Evolutionary conservation across 2,888 invertebrate genomes (phyloP).

Genomic region (Dioctria rufipes): DNA sequence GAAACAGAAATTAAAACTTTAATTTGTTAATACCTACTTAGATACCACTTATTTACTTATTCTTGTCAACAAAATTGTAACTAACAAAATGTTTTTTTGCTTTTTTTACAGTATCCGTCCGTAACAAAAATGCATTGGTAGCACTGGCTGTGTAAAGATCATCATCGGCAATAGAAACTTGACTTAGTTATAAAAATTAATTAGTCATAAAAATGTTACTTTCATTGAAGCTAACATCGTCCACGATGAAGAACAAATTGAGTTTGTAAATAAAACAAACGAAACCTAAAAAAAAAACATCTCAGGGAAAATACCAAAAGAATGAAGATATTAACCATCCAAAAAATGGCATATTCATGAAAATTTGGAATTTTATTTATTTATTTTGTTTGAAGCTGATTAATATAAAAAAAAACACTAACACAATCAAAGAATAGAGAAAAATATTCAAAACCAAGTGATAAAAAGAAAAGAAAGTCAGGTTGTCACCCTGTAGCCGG

Average conservation of each 20-base stretch:
- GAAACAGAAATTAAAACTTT: too few species aligned
- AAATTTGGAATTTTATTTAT: conserved; percentile 54
- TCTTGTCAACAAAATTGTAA: background rate
- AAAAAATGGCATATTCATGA: conserved; percentile 54
- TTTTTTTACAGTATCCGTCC: conserved; percentile 45
- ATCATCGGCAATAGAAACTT: conserved; percentile 26
- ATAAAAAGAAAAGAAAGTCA: background rate
- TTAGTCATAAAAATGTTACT: conserved; percentile 1
- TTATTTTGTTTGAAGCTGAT: conserved; percentile 47
- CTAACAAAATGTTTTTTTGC: background rate
- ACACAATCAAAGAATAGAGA: conserved; percentile 7
- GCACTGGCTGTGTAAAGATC: conserved; percentile 46
- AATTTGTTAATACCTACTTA: background rate
- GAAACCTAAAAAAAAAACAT: conserved; percentile 9
- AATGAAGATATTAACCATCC: conserved; percentile 42
- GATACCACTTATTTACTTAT: too few species aligned
- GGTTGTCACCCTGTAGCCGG: background rate
- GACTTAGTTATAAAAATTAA: conserved; percentile 8
- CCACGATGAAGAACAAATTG: background rate
- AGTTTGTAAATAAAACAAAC: conserved; percentile 4
- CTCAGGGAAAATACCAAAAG: conserved; percentile 16
- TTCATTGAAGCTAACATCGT: background rate
- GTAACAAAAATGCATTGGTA: conserved; percentile 28
- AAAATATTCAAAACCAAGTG: conserved; percentile 7
- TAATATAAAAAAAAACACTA: conserved; percentile 27